phyloP scores from a whole-genome alignment of 2,113 vertebrate species.

The Oreochromis tanganicae region DNA sequence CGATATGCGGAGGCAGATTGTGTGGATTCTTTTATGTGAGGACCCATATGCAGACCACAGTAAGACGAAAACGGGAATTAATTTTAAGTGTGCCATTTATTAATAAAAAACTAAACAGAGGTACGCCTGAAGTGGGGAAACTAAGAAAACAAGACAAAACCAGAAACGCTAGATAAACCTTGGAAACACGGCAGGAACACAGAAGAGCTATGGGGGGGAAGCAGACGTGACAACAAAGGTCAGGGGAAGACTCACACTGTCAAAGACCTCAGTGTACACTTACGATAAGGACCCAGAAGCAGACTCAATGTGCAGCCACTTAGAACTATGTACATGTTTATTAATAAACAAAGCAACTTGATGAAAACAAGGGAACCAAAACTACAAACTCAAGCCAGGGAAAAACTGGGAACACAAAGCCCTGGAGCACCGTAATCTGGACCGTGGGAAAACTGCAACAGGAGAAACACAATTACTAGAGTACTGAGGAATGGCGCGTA shows the following conservation, averaged over 20 bases:
- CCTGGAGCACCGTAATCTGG: not conserved
- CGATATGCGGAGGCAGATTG: not conserved
- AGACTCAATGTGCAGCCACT: not conserved
- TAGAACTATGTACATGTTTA: not conserved
- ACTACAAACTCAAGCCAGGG: not conserved
- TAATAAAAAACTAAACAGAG: not conserved
- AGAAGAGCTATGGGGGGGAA: accelerated
- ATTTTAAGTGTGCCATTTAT: not conserved
- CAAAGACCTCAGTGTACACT: not conserved
- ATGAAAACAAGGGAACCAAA: not conserved
- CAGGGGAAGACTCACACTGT: not conserved
- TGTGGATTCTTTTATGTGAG: not conserved
- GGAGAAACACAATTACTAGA: not conserved
- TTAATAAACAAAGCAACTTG: not conserved
- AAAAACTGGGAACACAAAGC: not conserved
- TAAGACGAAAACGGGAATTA: not conserved
- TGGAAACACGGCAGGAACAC: not conserved
- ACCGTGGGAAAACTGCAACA: not conserved
- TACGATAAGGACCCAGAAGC: not conserved
- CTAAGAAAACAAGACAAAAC: not conserved
- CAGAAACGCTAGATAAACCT: no score
- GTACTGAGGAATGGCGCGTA: not conserved
- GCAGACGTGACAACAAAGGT: not conserved
- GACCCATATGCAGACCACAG: not conserved
- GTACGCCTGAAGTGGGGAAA: not conserved